Evolutionary conservation across 2,797 vertebrate genomes (phyloP).

Genomic region (Spinus pinus): DNA sequence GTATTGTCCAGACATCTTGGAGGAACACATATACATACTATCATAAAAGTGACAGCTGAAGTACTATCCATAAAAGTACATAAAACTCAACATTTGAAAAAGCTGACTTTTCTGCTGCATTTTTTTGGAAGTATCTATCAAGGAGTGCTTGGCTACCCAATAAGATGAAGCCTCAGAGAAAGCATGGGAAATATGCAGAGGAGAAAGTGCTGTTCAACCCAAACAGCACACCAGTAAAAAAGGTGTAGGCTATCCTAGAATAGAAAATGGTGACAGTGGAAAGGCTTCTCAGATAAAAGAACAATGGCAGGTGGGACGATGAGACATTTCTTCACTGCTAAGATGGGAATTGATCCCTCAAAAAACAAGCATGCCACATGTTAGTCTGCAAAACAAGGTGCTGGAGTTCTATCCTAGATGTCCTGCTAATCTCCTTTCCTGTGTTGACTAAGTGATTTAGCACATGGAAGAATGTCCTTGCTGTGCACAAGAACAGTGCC

Average conservation of each 20-base stretch:
- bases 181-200: neutral
- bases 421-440: neutral
- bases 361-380: neutral
- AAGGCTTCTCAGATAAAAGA: neutral
- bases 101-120: neutral
- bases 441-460: neutral
- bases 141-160: neutral
- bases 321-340: neutral
- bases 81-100: neutral
- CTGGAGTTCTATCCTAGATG: neutral
- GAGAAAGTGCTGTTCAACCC: neutral
- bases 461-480: neutral
- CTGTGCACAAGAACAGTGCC: neutral
- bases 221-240: neutral
- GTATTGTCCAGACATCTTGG: neutral
- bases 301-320: neutral
- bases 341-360: neutral
- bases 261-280: neutral
- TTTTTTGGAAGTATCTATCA: neutral
- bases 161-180: neutral
- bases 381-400: neutral
- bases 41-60: neutral
- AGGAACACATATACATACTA: neutral
- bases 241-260: neutral
- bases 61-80: neutral